Conservation (phyloP, 2,797 vertebrate genomes). For the Dryobates pubescens region DNA sequence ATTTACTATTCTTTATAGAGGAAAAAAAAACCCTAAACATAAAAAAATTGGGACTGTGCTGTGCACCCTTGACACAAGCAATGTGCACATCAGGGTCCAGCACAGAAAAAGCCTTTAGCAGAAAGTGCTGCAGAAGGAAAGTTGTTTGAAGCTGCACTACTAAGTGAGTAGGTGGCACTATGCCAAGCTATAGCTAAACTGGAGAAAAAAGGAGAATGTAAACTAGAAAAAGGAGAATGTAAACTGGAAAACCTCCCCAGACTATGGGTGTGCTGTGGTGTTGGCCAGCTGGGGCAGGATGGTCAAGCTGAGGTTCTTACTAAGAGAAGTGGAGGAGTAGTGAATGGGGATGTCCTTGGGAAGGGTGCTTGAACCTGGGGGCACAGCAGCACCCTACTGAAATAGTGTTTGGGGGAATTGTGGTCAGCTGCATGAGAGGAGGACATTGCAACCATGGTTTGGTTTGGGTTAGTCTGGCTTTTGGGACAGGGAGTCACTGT, state of each 20-base stretch:
- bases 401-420: accelerated
- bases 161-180: background rate
- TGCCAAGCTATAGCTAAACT: background rate
- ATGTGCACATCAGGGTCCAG: background rate
- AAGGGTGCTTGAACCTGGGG: background rate
- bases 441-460: background rate
- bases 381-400: background rate
- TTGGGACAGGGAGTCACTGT: background rate
- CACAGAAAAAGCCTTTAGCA: background rate
- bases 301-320: background rate
- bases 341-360: background rate
- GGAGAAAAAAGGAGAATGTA: background rate
- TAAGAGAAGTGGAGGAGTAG: accelerated
- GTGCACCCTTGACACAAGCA: background rate
- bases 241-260: background rate
- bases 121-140: background rate
- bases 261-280: background rate
- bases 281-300: background rate
- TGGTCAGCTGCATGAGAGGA: background rate
- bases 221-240: background rate
- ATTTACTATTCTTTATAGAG: background rate
- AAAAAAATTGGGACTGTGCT: background rate
- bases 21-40: background rate
- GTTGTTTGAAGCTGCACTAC: background rate
- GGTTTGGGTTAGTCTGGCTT: background rate